Conservation (phyloP, 2,888 invertebrate species). For the Drosophila yooni region DNA sequence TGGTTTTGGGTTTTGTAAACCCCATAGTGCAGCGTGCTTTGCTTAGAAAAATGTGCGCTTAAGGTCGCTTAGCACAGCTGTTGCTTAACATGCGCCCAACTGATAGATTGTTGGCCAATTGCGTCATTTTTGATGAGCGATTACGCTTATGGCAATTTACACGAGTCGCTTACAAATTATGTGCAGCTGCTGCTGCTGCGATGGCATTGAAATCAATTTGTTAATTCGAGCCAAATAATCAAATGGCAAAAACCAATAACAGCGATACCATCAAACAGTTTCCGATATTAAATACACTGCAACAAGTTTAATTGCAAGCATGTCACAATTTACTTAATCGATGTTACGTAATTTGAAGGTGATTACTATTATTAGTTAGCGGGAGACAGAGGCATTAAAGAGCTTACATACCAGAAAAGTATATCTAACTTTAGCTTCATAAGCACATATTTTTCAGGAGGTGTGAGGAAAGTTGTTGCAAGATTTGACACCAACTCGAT, state of each 20-base stretch:
- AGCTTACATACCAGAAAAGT: background rate
- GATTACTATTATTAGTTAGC: background rate
- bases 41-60: slow-evolving; percentile 23
- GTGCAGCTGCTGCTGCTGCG: slow-evolving; percentile 40
- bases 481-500: background rate
- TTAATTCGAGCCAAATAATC: slow-evolving; percentile 25
- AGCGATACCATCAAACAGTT: slow-evolving; percentile 18
- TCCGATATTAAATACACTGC: slow-evolving; percentile 18
- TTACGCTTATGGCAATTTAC: slow-evolving; percentile 63
- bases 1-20: background rate
- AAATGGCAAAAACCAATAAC: slow-evolving; percentile 27
- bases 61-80: slow-evolving; percentile 26
- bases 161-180: slow-evolving; percentile 56
- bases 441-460: background rate
- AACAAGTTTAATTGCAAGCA: slow-evolving; percentile 7
- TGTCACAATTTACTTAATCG: background rate
- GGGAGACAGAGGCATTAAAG: no score
- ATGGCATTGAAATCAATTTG: slow-evolving; percentile 66
- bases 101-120: slow-evolving; percentile 48
- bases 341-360: slow-evolving; percentile 14
- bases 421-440: background rate
- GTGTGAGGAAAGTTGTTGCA: background rate
- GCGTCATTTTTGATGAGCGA: slow-evolving; percentile 50
- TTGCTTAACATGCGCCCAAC: slow-evolving; percentile 37
- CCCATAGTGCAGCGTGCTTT: slow-evolving; percentile 20